Percentiles rank a stretch among this genome's conserved stretches.
phyloP scores from a whole-genome alignment of 1,140 invertebrate species.

The Macrostomum lignano region DNA sequence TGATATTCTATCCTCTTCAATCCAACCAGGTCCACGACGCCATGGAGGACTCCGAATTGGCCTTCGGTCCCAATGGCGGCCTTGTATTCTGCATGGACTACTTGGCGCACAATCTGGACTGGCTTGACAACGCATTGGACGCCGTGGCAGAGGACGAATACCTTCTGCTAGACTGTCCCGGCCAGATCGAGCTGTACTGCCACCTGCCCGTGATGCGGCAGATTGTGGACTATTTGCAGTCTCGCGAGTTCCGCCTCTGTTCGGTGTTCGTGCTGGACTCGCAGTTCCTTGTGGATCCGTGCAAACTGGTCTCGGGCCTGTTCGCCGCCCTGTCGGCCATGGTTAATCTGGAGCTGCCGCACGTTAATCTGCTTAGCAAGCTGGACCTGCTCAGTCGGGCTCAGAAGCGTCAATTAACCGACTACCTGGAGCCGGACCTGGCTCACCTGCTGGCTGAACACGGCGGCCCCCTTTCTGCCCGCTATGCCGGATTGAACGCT shows the following conservation, averaged over 20 bases:
- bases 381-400: conserved; percentile 61
- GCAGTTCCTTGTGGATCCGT: conserved; percentile 76
- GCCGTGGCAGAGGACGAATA: conserved; percentile 51
- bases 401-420: conserved; percentile 43
- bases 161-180: conserved; percentile 89
- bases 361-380: conserved; percentile 76
- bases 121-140: conserved; percentile 53
- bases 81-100: conserved; percentile 83
- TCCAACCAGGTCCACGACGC: conserved; percentile 89
- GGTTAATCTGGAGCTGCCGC: conserved; percentile 72
- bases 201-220: conserved; percentile 57
- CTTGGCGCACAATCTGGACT: conserved; percentile 57
- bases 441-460: too few species aligned
- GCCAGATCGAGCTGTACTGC: conserved; percentile 90
- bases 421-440: conserved; percentile 57
- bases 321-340: conserved; percentile 77
- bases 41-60: conserved; percentile 76
- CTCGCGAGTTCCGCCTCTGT: conserved; percentile 54
- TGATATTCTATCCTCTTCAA: too few species aligned
- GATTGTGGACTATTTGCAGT: conserved; percentile 38
- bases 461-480: too few species aligned
- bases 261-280: conserved; percentile 71
- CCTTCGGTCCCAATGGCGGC: conserved; percentile 84
- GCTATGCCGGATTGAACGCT: too few species aligned
- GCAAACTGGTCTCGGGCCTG: conserved; percentile 73